These are phyloP conservation scores for Chloroceryle amazona DNA, from an alignment of 2,797 vertebrate species.

Conservation along the genomic window DNA sequence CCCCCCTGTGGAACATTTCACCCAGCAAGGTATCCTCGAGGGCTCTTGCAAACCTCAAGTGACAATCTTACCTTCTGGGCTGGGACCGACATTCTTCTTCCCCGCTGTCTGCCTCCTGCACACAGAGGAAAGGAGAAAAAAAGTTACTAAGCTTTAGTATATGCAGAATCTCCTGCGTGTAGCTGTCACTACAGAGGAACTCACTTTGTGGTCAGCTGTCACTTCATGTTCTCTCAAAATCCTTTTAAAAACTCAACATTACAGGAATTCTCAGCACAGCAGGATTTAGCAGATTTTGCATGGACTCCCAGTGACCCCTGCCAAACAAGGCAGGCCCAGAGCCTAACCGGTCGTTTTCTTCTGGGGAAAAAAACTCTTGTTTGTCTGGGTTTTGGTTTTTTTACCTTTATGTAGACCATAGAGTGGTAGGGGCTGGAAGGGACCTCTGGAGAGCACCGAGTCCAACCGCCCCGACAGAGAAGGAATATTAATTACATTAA, in stretches of 20 bases:
- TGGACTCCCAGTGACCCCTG: not conserved
- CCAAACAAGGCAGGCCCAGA: not conserved
- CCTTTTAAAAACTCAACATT: not conserved
- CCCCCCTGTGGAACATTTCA: not conserved
- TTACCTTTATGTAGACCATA: not conserved
- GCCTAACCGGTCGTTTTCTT: not conserved
- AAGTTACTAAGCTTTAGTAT: not conserved
- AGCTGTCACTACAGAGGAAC: conserved; percentile 23
- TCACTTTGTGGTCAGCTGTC: conserved; percentile 42
- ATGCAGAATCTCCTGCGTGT: not conserved
- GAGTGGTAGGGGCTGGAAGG: no score
- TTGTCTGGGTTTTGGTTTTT: not conserved
- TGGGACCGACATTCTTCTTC: conserved; percentile 95
- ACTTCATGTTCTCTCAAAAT: not conserved
- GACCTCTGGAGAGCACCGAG: no score
- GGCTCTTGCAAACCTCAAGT: not conserved
- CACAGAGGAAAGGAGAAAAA: conserved; percentile 35
- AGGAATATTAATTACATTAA: not conserved
- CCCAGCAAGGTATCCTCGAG: not conserved
- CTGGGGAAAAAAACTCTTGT: not conserved
- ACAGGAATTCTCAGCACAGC: not conserved
- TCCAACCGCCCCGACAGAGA: no score
- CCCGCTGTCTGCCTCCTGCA: conserved; percentile 93
- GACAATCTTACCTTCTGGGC: conserved; percentile 90
- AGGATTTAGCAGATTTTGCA: not conserved